Base-by-base conservation (phyloP, 2,797 vertebrate species). In the Oryzias sinensis region DNA sequence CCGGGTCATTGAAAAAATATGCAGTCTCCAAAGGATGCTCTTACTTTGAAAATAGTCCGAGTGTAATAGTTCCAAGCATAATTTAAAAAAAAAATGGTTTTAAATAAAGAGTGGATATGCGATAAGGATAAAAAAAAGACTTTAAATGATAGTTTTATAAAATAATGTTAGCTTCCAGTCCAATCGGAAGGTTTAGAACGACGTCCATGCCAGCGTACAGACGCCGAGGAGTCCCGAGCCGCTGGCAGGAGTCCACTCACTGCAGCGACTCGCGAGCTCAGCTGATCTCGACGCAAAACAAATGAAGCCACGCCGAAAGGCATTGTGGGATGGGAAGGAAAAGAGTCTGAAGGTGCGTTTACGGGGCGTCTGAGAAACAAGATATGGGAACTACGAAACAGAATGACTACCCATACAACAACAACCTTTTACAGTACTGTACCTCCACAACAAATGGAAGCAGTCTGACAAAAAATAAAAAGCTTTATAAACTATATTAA, bases 181-280 rank as follows among this genome's bases (percentile, higher is more conserved):
- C 65, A 61, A 47, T 60, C 13, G 45, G 42, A 63, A 41, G 69
- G 53, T 22, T 40, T 37, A 47, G 61, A 69, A 67, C 3, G 37
- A 71, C 62, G 70, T 63, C 72, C 59, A 24, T 74, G 46, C 59
- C 68, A 76, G 4, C 49, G 74, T 49, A 66, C 77, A 72, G 51
- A 66, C 78, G 37, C 76, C 79, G 81, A 86, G 76, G 70, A 52
- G 76, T 13, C 44, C 18, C 43, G 74, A 70, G 76, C 77, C 69
- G 77, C 70, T 60, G 77, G 83, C 84, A 75, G 55, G 67, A 65
- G 74, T 5, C 70, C 70, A 1, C 72, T 52, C 77, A 82, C 89
- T 87, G 91, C 90, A 82, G 87, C 86, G 65, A 59, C 14, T 65
- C 85, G 62, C 77, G 78, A 73, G 82, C 83, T 79, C 87, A 88